phyloP scores from a whole-genome alignment of 2,888 invertebrate species.

The Cerastoderma edule region DNA sequence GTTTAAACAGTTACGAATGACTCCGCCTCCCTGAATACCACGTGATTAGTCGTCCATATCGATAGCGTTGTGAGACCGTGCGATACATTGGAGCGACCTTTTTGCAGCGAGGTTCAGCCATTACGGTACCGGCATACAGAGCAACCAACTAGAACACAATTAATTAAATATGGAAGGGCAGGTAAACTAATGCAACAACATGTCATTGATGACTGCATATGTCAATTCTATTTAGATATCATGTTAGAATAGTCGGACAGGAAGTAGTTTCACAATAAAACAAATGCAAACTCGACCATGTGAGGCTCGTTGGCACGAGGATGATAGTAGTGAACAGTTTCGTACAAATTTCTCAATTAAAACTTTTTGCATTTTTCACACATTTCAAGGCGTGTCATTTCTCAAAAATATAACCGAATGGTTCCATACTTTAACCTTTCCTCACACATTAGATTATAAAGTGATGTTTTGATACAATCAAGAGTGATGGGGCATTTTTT shows the following conservation, averaged over 20 bases:
- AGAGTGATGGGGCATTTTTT: no score
- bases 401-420: no score
- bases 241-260: not conserved
- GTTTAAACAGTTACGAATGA: no score
- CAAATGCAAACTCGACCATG: conserved; percentile 33
- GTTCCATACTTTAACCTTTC: no score
- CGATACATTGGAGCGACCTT: conserved; percentile 32
- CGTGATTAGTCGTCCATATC: not conserved
- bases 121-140: conserved; percentile 50
- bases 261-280: not conserved
- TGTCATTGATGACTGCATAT: not conserved
- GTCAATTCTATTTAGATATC: not conserved
- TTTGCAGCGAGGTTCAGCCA: conserved; percentile 53
- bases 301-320: conserved; percentile 47
- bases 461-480: no score
- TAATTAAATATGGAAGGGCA: conserved; percentile 44
- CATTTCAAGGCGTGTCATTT: no score
- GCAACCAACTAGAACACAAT: conserved; percentile 41
- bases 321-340: conserved; percentile 39
- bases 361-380: no score
- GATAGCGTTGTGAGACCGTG: conserved; percentile 35
- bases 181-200: conserved; percentile 27
- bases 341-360: no score
- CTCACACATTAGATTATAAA: no score
- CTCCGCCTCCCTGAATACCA: no score